Base-by-base conservation (phyloP, 64 coral and sea anemone species). In the Acropora yongei region DNA sequence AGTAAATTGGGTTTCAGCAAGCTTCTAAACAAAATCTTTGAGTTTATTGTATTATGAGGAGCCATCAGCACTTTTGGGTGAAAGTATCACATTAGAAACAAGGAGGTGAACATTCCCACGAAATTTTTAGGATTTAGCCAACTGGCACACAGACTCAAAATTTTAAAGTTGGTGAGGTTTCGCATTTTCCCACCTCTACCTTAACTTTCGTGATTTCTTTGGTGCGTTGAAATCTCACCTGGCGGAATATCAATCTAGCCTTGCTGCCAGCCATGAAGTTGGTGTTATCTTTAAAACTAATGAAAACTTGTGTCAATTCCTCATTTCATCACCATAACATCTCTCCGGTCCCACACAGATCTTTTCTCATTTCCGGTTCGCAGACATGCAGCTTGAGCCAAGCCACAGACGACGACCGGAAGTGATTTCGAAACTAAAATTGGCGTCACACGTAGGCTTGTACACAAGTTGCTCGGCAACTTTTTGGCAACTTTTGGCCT, bases 181-280 rank as follows among this genome's bases (percentile, higher is more conserved):
- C 30, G 30, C 30, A 63, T 13, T 3, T 13, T 63, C 2, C 16
- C 60, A 63, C 0, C 41, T 2, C 6, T 30, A 30, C 30, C 30
- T 16, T 20, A 17, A 20, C 40, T 10, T 42, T 71, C 41, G 30
- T 30, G 30, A 30, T 30, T 30, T 30, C 30, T 17, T 49, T 42
- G 12, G 78, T 30, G 50, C 5, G 77, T 20, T 18, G 8, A 8
- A 9, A 65, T 17, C 1, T 65, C 75, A 96, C 95, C 95, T 96
- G 95, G 13, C 95, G 74, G 57, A 96, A 96, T 5, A 96, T 93
- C 4, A 93, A 45, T 79, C 95, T 93, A 46, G 95, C 74, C 20
- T 65, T 46, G 10, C 18, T 66, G 6, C 82, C n/a, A 71, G 82
- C 82, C 82, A 85, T 85, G 18, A 49, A 3, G 45, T 67, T 0